Base-by-base conservation (phyloP, 2,888 invertebrate species). In the Scaptomyza polygonia region DNA sequence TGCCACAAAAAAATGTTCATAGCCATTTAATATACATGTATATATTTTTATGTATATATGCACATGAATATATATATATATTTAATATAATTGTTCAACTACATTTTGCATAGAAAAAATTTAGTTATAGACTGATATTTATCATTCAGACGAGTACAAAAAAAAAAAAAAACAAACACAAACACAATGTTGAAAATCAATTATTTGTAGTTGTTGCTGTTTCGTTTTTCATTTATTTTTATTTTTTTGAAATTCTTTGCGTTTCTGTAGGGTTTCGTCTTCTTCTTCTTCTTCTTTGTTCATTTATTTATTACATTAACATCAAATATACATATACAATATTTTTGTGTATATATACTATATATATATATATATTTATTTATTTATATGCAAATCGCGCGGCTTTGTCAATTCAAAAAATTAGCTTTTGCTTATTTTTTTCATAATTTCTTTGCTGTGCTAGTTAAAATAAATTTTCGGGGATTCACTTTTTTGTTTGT, bases 301-400 rank as follows among this genome's bases (percentile, higher is more conserved):
- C 43, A 56, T 67, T 67, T 79, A 77, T 75, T 78, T 86, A 84
- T 86, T 75, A 80, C 72, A 77, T 86, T 86, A 77, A 77, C 61
- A 64, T n/a, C n/a, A n/a, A n/a, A n/a, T 63, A 54, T 69, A 21
- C 43, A 32, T 49, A 36, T 43, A 43, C 4, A 21, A 21, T 21
- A 21, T 59, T 47, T 59, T 21, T 4, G 21, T 21, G 21, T 21
- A 21, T 21, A 4, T 21, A 21, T 4, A 40, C 29, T 57, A 47
- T 65, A 64, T 57, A 74, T 44, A 11, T 29, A 49, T 51, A 55
- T 61, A 43, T 62, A 54, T 59, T 47, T 62, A 36, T 72, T 21
- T 47, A 36, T 58, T 29, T n/a, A n/a, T 48, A 63, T 79, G 77
- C 79, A 77, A 77, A 79, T 77, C 77, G 65, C 72, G 68, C 72